A percentile compares a stretch with the other conserved stretches of the same genome.
Evolutionary conservation across 1,140 invertebrate species (phyloP).

Genomic region (Camponotus vicinus): DNA sequence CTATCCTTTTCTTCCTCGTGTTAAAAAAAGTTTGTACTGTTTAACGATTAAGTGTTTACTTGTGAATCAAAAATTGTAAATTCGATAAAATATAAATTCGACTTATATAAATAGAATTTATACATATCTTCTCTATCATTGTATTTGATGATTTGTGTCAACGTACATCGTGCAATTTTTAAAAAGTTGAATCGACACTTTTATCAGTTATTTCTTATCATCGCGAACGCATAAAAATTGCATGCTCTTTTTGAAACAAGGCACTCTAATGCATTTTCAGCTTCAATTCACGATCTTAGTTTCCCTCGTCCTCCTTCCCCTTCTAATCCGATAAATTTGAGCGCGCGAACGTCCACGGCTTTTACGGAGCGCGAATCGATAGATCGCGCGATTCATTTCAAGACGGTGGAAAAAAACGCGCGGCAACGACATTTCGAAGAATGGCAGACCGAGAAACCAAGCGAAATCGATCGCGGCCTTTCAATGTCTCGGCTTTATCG

Average conservation of each 20-base stretch:
- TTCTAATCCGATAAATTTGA: constrained; percentile 30
- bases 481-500: constrained; percentile 84
- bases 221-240: constrained; percentile 6
- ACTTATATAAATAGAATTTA: background rate
- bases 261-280: constrained; percentile 12
- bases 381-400: constrained; percentile 61
- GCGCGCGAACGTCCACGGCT: constrained; percentile 48
- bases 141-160: background rate
- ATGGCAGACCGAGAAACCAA: constrained; percentile 75
- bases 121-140: background rate
- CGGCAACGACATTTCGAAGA: constrained; percentile 60
- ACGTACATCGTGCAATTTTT: background rate
- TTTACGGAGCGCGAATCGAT: constrained; percentile 57
- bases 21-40: constrained; percentile 33
- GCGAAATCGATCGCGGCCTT: constrained; percentile 77
- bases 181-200: background rate
- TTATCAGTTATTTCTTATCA: background rate
- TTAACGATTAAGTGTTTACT: background rate
- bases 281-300: background rate
- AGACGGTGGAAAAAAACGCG: constrained; percentile 50
- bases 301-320: constrained; percentile 7
- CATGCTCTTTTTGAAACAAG: constrained; percentile 10
- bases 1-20: constrained; percentile 47
- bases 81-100: constrained; percentile 16
- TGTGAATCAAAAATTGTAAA: background rate